Evolutionary conservation across 2,113 vertebrate species (phyloP), one percentile per base, ranked within the genome.

Genomic region (Hirundichthys speculiger): DNA sequence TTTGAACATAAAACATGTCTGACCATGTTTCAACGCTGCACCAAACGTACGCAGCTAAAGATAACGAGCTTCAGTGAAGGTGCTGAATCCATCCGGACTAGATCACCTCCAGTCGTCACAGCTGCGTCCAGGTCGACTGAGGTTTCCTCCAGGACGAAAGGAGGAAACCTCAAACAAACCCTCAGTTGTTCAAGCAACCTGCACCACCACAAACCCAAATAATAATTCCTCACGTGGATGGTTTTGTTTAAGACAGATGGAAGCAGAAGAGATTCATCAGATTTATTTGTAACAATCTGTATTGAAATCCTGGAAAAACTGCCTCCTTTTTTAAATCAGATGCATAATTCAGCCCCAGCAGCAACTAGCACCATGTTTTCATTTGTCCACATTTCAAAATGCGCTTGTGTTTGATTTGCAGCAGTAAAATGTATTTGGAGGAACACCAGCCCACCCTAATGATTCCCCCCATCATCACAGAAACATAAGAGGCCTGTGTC

Each of bases 301-400:
- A 13, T 45, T 10, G 21, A 43, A 16, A 39, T 38, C 18, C 18
- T 51, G 49, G n/a, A 54, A 19, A 14, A 55, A 14, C 16, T 3
- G n/a, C n/a, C n/a, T n/a, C 11, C 3, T 9, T 16, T 18, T 24
- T 25, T 12, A 43, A 25, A 27, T 53, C n/a, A 13, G 27, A 53
- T 13, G n/a, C 20, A 41, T 38, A 27, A 20, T 53, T 53, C n/a
- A 18, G 42, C 6, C 7, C 8, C 16, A 45, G 42, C n/a, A n/a
- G n/a, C n/a, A 57, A 57, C 40, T 57, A 9, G 8, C 15, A 57
- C 21, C 40, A n/a, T n/a, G 53, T 16, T 22, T n/a, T 56, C 24
- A 43, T 57, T 15, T 27, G 39, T 10, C 14, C 2, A 15, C 10
- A 24, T 18, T 41, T 24, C 34, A 10, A 2, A 13, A 13, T 15